Evolutionary conservation across 2,113 vertebrate species (phyloP).

Genomic region (Xenopus borealis): DNA sequence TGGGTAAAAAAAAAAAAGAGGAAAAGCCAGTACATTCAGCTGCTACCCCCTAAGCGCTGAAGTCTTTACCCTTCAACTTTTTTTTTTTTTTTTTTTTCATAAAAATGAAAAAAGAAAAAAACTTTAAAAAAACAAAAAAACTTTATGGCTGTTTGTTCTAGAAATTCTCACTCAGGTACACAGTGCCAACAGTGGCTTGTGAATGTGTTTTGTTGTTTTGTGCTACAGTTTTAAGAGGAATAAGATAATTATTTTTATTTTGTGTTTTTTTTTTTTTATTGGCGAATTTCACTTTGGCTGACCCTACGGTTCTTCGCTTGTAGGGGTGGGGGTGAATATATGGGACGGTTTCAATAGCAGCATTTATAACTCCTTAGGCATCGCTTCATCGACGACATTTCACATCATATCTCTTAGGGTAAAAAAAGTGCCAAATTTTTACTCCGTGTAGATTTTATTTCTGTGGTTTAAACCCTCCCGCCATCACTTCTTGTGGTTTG

Average conservation of each 20-base stretch:
- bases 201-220: slow-evolving; percentile 99
- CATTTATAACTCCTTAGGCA: slow-evolving; percentile 32
- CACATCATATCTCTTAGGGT: slow-evolving; percentile 51
- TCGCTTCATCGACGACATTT: slow-evolving; percentile 58
- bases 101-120: slow-evolving; percentile 36
- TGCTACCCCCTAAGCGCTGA: slow-evolving; percentile 80
- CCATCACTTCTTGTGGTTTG: slow-evolving; percentile 50
- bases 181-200: slow-evolving; percentile 99
- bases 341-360: not conserved
- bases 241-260: slow-evolving; percentile 61
- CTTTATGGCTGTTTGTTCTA: slow-evolving; percentile 94
- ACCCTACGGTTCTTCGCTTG: slow-evolving; percentile 41
- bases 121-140: slow-evolving; percentile 61
- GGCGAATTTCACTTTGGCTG: slow-evolving; percentile 45
- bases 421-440: slow-evolving; percentile 76
- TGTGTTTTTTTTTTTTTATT: not conserved
- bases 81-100: slow-evolving; percentile 84
- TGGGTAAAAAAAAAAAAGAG: slow-evolving; percentile 63
- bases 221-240: slow-evolving; percentile 98
- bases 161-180: slow-evolving; percentile 99
- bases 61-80: slow-evolving; percentile 85
- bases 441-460: slow-evolving; percentile 51
- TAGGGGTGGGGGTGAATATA: not conserved
- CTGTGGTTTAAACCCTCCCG: slow-evolving; percentile 43
- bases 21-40: slow-evolving; percentile 79